Percentiles rank a stretch among this genome's conserved stretches.
Evolutionary conservation across 2,888 invertebrate species (phyloP).

Genomic region (Philaethria dido): DNA sequence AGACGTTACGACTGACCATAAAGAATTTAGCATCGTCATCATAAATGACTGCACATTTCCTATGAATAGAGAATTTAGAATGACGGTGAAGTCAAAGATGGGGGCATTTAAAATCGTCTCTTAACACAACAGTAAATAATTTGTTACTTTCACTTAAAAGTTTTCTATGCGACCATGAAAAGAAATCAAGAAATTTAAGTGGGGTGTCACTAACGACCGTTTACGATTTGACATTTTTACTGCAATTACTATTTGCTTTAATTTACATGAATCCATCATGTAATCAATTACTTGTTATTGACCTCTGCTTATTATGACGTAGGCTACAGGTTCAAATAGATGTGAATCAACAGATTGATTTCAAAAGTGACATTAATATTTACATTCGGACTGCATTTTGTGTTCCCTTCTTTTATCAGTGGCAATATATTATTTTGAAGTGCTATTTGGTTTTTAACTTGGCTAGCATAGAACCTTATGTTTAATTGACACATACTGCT

Average conservation of each 20-base stretch:
- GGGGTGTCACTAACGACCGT: slow-evolving; percentile 18
- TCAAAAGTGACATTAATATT: background rate
- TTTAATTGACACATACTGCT: slow-evolving; percentile 44
- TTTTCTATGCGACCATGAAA: slow-evolving; percentile 37
- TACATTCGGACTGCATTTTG: too few species aligned
- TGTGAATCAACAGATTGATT: too few species aligned
- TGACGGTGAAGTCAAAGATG: slow-evolving; percentile 62
- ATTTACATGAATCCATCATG: background rate
- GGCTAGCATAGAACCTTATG: slow-evolving; percentile 5
- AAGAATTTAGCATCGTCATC: slow-evolving; percentile 51
- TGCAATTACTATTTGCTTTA: slow-evolving; percentile 5
- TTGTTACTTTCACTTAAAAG: slow-evolving; percentile 62
- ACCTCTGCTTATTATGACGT: background rate
- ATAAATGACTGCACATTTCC: slow-evolving; percentile 49
- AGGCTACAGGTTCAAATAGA: too few species aligned
- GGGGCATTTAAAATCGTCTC: slow-evolving; percentile 59
- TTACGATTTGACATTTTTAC: slow-evolving; percentile 15
- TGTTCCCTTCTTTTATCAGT: too few species aligned
- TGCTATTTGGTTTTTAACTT: background rate
- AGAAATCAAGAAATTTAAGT: slow-evolving; percentile 29
- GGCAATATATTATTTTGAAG: background rate
- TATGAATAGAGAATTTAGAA: slow-evolving; percentile 66
- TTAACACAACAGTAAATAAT: slow-evolving; percentile 59
- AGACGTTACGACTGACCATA: slow-evolving; percentile 24
- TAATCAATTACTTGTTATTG: slow-evolving; percentile 17